These are phyloP conservation scores for Guaruba guarouba DNA, from an alignment of 2,113 vertebrate species.

Conservation along the genomic window DNA sequence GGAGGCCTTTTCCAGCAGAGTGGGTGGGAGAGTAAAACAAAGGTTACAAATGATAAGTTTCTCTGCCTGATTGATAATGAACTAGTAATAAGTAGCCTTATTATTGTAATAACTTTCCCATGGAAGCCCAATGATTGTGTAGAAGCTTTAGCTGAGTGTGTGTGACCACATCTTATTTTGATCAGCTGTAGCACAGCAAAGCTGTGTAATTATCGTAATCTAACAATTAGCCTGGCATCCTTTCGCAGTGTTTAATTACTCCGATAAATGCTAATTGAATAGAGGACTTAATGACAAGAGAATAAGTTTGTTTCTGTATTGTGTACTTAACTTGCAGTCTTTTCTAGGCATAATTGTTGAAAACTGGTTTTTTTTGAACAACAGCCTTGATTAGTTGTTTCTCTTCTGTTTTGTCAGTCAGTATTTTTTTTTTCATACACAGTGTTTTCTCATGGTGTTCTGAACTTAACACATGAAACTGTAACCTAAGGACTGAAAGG, in stretches of 20 bases:
- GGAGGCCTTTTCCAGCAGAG: slow-evolving; percentile 74
- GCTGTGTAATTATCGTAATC: slow-evolving; percentile 92
- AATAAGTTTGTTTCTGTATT: slow-evolving; percentile 74
- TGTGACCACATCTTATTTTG: slow-evolving; percentile 82
- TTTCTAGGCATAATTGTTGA: slow-evolving; percentile 49
- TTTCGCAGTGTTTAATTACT: slow-evolving; percentile 90
- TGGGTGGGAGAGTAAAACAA: slow-evolving; percentile 10
- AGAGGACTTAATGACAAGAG: slow-evolving; percentile 77
- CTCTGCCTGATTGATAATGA: slow-evolving; percentile 84
- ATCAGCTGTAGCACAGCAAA: slow-evolving; percentile 89
- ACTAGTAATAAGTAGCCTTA: slow-evolving; percentile 81
- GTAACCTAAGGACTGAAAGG: slow-evolving; percentile 5
- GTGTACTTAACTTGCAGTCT: slow-evolving; percentile 67
- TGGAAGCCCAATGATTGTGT: slow-evolving; percentile 69
- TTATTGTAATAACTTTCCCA: slow-evolving; percentile 49
- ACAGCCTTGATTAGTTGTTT: slow-evolving; percentile 40
- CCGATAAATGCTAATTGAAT: slow-evolving; percentile 82
- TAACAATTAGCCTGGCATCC: slow-evolving; percentile 91
- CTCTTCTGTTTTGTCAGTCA: slow-evolving; percentile 3
- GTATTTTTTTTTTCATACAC: slow-evolving; percentile 26
- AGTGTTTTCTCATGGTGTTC: slow-evolving; percentile 29
- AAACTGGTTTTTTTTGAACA: neutral
- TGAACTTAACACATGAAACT: neutral
- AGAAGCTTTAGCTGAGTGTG: slow-evolving; percentile 71
- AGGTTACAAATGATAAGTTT: slow-evolving; percentile 77